Conservation (phyloP, 2,113 vertebrate species). For the Leptosomus discolor region DNA sequence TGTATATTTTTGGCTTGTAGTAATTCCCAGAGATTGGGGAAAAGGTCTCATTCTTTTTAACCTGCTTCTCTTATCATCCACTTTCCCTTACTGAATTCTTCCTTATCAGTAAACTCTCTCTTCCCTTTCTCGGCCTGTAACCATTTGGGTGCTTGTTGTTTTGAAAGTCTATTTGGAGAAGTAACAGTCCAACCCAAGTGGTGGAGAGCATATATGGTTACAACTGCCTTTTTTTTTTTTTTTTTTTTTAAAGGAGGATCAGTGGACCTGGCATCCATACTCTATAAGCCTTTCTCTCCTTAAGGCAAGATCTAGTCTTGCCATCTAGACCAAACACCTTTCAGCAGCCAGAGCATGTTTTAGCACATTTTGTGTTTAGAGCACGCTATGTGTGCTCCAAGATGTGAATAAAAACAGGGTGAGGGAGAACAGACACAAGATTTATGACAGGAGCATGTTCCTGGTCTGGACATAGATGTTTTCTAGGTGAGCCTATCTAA, state of each 20-base stretch:
- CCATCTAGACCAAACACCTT: not conserved
- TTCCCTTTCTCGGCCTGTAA: not conserved
- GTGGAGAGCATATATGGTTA: not conserved
- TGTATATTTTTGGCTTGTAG: not conserved
- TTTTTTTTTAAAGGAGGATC: not conserved
- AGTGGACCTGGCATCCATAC: not conserved
- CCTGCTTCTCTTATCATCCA: not conserved
- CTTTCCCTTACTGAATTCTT: not conserved
- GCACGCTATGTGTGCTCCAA: not conserved
- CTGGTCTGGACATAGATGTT: not conserved
- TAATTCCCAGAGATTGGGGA: not conserved
- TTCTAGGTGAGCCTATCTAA: not conserved
- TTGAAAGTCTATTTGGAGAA: not conserved
- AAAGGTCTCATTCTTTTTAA: not conserved
- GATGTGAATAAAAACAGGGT: not conserved
- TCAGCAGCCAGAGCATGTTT: not conserved
- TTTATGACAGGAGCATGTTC: not conserved
- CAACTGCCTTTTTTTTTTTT: not conserved
- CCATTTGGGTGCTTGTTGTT: not conserved
- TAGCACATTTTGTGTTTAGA: not conserved
- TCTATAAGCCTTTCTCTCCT: not conserved
- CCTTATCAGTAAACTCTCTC: not conserved
- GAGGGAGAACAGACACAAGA: not conserved
- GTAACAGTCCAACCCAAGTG: not conserved
- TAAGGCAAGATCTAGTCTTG: not conserved